Percentiles rank a stretch among this genome's conserved stretches.
Conservation (phyloP, 2,797 vertebrate genomes). For the Urocyon cinereoargenteus region DNA sequence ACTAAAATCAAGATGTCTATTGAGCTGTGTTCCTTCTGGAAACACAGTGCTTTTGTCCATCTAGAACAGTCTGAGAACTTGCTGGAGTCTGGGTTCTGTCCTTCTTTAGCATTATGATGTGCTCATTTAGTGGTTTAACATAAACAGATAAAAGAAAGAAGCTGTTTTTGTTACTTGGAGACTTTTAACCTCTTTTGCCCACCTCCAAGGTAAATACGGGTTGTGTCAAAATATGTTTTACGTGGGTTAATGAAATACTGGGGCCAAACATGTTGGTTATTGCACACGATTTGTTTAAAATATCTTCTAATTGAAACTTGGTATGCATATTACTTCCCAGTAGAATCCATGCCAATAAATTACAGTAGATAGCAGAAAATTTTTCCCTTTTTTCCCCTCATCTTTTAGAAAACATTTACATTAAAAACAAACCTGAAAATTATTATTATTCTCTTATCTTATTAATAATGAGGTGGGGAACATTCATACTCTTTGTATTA, state of each 20-base stretch:
- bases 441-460: background rate
- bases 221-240: constrained; percentile 2
- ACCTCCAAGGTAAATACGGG: background rate
- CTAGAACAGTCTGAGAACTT: background rate
- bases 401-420: background rate
- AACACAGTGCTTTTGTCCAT: background rate
- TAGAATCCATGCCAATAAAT: constrained; percentile 2
- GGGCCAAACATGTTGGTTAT: background rate
- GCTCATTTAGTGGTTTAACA: background rate
- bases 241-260: background rate
- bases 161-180: background rate
- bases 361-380: background rate
- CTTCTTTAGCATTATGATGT: background rate
- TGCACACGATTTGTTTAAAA: constrained; percentile 23
- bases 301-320: background rate
- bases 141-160: background rate
- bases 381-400: background rate
- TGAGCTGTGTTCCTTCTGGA: background rate
- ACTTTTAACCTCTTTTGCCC: background rate
- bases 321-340: background rate
- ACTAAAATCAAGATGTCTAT: background rate
- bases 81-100: background rate
- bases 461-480: background rate
- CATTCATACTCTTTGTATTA: background rate
- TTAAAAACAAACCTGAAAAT: constrained; percentile 31